Percentiles rank a stretch among this genome's conserved stretches.
These are phyloP conservation scores for Drosophila paucipuncta DNA, from an alignment of 2,888 invertebrate genomes.

Conservation along the genomic window DNA sequence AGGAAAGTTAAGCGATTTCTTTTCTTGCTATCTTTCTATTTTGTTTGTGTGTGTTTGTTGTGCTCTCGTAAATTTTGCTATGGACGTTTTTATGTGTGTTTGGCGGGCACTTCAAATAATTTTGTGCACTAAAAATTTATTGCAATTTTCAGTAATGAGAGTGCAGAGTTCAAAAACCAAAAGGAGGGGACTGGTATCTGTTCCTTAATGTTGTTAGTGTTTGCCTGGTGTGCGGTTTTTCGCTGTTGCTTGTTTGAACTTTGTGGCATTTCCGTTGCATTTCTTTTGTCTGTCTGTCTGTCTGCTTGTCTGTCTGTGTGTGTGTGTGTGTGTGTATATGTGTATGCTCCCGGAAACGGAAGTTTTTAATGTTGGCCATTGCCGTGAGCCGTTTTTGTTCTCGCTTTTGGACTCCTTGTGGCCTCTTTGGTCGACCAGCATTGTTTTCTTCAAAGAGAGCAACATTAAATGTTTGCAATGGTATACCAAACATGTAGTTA, in stretches of 20 bases:
- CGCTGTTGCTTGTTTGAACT: constrained; percentile 72
- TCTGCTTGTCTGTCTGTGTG: constrained; percentile 10
- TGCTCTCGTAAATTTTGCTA: constrained; percentile 72
- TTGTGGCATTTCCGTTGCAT: constrained; percentile 80
- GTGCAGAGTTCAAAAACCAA: constrained; percentile 47
- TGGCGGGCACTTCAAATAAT: constrained; percentile 79
- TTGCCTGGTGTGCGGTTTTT: constrained; percentile 63
- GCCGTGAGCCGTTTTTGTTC: constrained; percentile 48
- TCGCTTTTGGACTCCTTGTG: constrained; percentile 31
- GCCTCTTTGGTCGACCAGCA: constrained; percentile 29
- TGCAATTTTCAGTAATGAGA: constrained; percentile 80
- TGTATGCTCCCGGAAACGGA: constrained; percentile 69
- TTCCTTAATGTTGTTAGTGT: constrained; percentile 75
- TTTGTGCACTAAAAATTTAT: constrained; percentile 76
- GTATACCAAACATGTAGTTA: constrained; percentile 25
- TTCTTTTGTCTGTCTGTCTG: constrained; percentile 59
- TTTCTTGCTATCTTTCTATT: constrained; percentile 11
- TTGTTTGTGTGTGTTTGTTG: constrained; percentile 31
- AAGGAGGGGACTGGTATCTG: constrained; percentile 22
- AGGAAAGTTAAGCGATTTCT: constrained; percentile 62
- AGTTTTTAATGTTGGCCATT: constrained; percentile 78
- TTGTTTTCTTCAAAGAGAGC: constrained; percentile 60
- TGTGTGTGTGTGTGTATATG: constrained; percentile 30
- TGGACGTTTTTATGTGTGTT: constrained; percentile 80
- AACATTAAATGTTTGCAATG: constrained; percentile 66